Evolutionary conservation across 2,113 vertebrate species (phyloP).

Genomic region (Oreochromis spilurus): DNA sequence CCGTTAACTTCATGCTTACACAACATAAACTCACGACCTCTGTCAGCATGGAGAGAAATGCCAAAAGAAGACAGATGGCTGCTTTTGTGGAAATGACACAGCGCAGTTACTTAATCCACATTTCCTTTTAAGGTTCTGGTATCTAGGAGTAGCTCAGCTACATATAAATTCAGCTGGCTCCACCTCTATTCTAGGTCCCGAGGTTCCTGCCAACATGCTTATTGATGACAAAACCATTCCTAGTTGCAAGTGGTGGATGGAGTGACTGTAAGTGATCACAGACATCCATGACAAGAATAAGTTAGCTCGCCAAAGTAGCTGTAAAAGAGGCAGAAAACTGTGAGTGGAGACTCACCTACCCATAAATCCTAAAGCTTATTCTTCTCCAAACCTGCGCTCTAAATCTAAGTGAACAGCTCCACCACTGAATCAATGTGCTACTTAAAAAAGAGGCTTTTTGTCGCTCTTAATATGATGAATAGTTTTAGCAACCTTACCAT

Average conservation of each 20-base stretch:
- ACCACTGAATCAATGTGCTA: not conserved
- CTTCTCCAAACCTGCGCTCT: not conserved
- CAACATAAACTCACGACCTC: conserved; percentile 40
- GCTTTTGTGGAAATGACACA: conserved; percentile 53
- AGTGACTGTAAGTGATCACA: conserved; percentile 51
- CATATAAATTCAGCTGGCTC: conserved; percentile 38
- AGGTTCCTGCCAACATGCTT: conserved; percentile 46
- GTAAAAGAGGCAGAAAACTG: conserved; percentile 25
- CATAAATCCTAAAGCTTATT: conserved; percentile 6
- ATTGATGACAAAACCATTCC: conserved; percentile 59
- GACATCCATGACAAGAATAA: conserved; percentile 34
- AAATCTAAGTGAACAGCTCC: conserved; percentile 8
- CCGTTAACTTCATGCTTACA: conserved; percentile 10
- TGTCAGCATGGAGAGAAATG: conserved; percentile 28
- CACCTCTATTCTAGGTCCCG: conserved; percentile 14
- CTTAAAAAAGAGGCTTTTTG: not conserved
- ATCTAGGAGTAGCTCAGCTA: conserved; percentile 21
- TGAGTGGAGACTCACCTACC: not conserved
- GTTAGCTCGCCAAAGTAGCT: conserved; percentile 17
- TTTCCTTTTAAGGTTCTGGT: conserved; percentile 69
- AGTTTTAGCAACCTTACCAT: not conserved
- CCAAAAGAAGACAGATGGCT: conserved; percentile 50
- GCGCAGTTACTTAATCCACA: conserved; percentile 46
- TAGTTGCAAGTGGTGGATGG: conserved; percentile 31
- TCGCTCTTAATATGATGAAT: not conserved